Evolutionary conservation across 2,888 invertebrate species (phyloP), one percentile per base, ranked within the genome.

Genomic region (Neoscelio sp.): DNA sequence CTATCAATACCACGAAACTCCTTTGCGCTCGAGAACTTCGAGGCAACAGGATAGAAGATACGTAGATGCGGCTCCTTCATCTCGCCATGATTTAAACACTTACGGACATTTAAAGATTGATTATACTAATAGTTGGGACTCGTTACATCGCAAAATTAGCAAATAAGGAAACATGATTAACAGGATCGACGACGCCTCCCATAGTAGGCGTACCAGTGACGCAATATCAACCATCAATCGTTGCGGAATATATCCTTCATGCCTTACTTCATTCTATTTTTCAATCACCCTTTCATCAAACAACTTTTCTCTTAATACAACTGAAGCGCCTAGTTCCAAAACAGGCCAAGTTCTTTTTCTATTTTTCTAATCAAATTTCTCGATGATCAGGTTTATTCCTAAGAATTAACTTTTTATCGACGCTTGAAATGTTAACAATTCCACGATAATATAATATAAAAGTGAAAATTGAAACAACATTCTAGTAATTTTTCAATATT

Each of bases 111-210:
- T 96, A 48, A 95, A 95, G 91, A 96, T 96, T 83, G 96, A 96
- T 88, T 96, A 96, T 86, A 95, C 95, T 1, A 95, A 94, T 90
- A 96, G 95, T 90, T 96, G 96, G 96, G 95, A 95, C 89, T 95
- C 95, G 68, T 91, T 96, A 78, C 94, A 95, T 88, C 94, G 95
- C 86, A 94, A 95, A 83, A 96, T 96, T 85, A 92, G 93, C 77
- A 92, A 92, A 87, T 92, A 91, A 86, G 52, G 74, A 70, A 74
- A 60, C 64, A 56, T 56, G 58, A 62, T 73, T 65, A 67, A 71
- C 65, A 64, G 58, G 70, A 68, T 71, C 75, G 62, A 79, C 48
- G 75, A 75, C 65, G 70, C 48, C 54, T 74, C 33, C 73, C 35
- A 35, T 30, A 8, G 75, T 75, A 68, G 79, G 79, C 62, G 79